A percentile compares a stretch with the other conserved stretches of the same genome.
phyloP scores from a whole-genome alignment of 2,113 vertebrate species.

The Pangasianodon gigas region DNA sequence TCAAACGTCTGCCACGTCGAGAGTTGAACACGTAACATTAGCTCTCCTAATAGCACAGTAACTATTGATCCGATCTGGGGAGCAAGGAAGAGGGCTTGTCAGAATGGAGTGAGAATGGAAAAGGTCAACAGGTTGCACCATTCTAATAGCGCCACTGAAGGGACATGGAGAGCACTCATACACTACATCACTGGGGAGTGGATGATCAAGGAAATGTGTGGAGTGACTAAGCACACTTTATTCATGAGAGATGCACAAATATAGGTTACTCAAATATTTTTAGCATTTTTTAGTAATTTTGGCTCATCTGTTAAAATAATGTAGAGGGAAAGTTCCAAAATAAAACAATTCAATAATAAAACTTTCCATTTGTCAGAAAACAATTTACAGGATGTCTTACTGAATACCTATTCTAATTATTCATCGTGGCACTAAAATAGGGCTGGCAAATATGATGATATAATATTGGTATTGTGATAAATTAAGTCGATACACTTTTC shows the following conservation, averaged over 20 bases:
- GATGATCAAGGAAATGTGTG: slow-evolving; percentile 28
- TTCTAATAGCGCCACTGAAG: slow-evolving; percentile 38
- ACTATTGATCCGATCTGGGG: slow-evolving; percentile 71
- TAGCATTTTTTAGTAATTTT: not conserved
- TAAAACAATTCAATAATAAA: not conserved
- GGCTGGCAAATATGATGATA: not conserved
- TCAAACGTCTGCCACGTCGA: slow-evolving; percentile 61
- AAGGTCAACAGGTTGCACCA: slow-evolving; percentile 49
- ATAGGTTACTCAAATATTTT: not conserved
- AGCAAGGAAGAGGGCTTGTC: slow-evolving; percentile 66
- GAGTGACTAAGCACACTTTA: slow-evolving; percentile 36
- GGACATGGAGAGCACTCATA: slow-evolving; percentile 35
- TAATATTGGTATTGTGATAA: not conserved
- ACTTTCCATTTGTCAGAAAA: not conserved
- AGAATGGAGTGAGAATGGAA: slow-evolving; percentile 48
- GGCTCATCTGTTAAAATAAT: not conserved
- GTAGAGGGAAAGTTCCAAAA: not conserved
- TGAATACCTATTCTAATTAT: not conserved
- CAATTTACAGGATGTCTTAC: not conserved
- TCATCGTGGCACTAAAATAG: not conserved
- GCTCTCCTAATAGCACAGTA: slow-evolving; percentile 64
- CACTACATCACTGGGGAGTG: slow-evolving; percentile 31
- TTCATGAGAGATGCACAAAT: slow-evolving; percentile 10
- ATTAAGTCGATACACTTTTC: not conserved
- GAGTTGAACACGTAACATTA: slow-evolving; percentile 53